phyloP scores from a whole-genome alignment of 2,888 invertebrate species.

The Ceramica pisi region DNA sequence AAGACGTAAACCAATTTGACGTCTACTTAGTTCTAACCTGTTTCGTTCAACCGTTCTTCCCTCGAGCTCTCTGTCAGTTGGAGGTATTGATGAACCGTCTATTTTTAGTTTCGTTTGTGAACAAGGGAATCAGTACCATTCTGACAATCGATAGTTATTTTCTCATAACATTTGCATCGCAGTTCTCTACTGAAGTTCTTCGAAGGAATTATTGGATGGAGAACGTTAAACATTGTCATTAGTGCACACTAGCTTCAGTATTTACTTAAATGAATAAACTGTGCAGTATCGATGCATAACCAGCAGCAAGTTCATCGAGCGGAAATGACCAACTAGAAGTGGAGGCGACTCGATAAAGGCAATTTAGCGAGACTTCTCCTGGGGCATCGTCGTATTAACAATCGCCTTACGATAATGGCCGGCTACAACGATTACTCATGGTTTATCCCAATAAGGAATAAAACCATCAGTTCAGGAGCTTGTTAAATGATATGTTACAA shows the following conservation, averaged over 20 bases:
- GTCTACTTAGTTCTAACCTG: not conserved
- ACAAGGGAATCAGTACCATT: not conserved
- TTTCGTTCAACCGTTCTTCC: no score
- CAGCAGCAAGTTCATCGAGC: slow-evolving; percentile 75
- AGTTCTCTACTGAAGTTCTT: not conserved
- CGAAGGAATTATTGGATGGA: slow-evolving; percentile 1
- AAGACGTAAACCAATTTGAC: not conserved
- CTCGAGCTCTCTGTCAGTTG: not conserved
- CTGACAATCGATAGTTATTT: not conserved
- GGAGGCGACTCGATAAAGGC: slow-evolving; percentile 72
- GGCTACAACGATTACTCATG: not conserved
- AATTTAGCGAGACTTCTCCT: slow-evolving; percentile 73
- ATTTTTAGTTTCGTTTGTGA: not conserved
- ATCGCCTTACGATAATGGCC: slow-evolving; percentile 50
- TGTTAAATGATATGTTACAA: not conserved
- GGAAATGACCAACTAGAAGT: slow-evolving; percentile 84
- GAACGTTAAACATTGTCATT: slow-evolving; percentile 22
- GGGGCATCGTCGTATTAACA: slow-evolving; percentile 72
- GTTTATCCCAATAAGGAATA: not conserved
- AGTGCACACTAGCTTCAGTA: slow-evolving; percentile 47
- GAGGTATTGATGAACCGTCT: not conserved
- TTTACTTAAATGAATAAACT: slow-evolving; percentile 60
- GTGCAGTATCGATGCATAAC: slow-evolving; percentile 69
- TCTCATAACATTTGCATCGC: not conserved
- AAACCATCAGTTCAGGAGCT: not conserved